A percentile compares a stretch with the other conserved stretches of the same genome.
phyloP scores from a whole-genome alignment of 2,888 invertebrate genomes.

The Amblyjoppa fuscipennis region DNA sequence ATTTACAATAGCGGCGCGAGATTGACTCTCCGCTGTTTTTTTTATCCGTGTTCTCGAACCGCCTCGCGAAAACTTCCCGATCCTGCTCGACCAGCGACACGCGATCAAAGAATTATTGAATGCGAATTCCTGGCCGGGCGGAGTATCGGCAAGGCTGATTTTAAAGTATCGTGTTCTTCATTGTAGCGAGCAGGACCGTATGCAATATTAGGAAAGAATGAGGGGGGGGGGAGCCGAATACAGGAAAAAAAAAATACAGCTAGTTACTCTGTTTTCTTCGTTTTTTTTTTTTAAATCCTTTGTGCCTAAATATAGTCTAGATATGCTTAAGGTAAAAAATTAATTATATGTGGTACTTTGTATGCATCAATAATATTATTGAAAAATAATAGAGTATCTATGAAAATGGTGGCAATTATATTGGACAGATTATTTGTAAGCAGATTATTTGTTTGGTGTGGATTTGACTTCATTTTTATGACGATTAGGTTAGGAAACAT shows the following conservation, averaged over 20 bases:
- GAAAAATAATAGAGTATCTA: too few relatives aligned
- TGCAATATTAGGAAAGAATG: background rate
- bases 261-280: background rate
- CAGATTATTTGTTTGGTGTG: too few relatives aligned
- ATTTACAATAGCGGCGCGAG: constrained; percentile 50
- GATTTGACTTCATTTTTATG: too few relatives aligned
- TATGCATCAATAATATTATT: too few relatives aligned
- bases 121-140: background rate
- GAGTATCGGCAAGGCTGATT: background rate
- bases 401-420: too few relatives aligned
- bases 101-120: constrained; percentile 47
- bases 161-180: background rate
- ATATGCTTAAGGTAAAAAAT: too few relatives aligned
- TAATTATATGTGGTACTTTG: too few relatives aligned
- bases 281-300: too few relatives aligned
- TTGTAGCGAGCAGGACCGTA: background rate
- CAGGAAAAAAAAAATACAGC: background rate
- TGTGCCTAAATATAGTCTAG: background rate
- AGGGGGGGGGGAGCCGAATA: background rate
- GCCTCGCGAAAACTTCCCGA: constrained; percentile 6
- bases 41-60: constrained; percentile 33
- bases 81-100: constrained; percentile 6
- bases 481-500: too few relatives aligned
- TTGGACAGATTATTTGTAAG: too few relatives aligned
- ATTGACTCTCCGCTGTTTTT: constrained; percentile 33